Conservation (phyloP, 92 coral and sea anemone species). For the Anthopleura xanthogrammica region DNA sequence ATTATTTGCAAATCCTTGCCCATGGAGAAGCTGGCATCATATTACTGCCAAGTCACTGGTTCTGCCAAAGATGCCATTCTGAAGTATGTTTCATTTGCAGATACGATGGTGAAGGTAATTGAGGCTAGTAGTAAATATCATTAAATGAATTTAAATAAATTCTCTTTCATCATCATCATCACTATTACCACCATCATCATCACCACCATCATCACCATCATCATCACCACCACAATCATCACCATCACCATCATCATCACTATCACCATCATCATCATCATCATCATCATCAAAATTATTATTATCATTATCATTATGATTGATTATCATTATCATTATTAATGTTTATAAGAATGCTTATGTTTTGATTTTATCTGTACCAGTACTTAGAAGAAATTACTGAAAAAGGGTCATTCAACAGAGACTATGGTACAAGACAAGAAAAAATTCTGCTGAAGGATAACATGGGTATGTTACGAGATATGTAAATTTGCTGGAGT, state of each 20-base stretch:
- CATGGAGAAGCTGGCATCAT: conserved; percentile 18
- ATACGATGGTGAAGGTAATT: background rate
- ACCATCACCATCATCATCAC: too few relatives aligned
- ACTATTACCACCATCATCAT: too few relatives aligned
- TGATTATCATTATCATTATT: too few relatives aligned
- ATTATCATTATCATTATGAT: too few relatives aligned
- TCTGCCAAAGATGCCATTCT: conserved; percentile 30
- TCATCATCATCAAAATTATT: too few relatives aligned
- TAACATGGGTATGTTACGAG: background rate
- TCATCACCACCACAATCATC: too few relatives aligned
- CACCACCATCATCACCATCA: too few relatives aligned
- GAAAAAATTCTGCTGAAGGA: background rate
- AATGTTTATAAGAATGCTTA: background rate
- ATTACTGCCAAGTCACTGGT: conserved; percentile 34
- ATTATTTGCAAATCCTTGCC: conserved; percentile 43
- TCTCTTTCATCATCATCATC: too few relatives aligned
- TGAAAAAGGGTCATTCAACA: too few relatives aligned
- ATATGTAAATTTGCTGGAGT: background rate
- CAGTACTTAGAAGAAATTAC: too few relatives aligned
- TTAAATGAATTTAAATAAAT: background rate
- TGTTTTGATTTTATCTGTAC: background rate
- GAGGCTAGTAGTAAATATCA: too few relatives aligned
- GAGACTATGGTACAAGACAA: background rate
- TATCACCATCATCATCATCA: too few relatives aligned
- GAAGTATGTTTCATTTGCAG: conserved; percentile 26